These are phyloP conservation scores for Strigamia transsilvanica DNA, from an alignment of 2,888 invertebrate genomes.

Conservation along the genomic window DNA sequence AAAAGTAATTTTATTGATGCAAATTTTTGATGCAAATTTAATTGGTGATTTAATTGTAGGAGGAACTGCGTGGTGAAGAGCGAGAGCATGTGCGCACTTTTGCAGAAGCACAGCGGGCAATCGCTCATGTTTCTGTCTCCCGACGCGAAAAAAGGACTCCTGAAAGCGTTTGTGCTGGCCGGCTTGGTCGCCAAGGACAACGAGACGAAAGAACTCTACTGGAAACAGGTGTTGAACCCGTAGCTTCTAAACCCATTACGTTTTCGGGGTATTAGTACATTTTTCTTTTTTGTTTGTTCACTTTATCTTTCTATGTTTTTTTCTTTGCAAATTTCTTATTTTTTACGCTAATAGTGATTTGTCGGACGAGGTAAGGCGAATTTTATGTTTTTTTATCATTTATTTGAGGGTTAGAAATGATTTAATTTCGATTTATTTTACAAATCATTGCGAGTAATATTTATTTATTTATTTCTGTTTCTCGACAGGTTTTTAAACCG, in stretches of 20 bases:
- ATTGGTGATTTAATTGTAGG: slow-evolving; percentile 62
- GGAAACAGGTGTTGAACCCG: slow-evolving; percentile 59
- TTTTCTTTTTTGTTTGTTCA: not conserved
- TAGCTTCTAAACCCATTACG: not conserved
- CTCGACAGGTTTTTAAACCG: slow-evolving; percentile 67
- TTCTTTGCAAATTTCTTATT: slow-evolving; percentile 12
- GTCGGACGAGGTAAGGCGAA: not conserved
- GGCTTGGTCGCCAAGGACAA: slow-evolving; percentile 66
- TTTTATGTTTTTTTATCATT: not conserved
- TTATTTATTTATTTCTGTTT: slow-evolving; percentile 3
- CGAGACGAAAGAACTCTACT: slow-evolving; percentile 60
- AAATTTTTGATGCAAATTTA: not conserved
- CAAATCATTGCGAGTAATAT: not conserved
- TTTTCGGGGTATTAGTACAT: not conserved
- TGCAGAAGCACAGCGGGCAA: slow-evolving; percentile 68
- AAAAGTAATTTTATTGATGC: slow-evolving; percentile 65
- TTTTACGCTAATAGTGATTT: not conserved
- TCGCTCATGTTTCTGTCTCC: slow-evolving; percentile 69
- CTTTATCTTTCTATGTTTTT: not conserved
- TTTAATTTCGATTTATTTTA: not conserved
- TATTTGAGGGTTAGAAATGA: not conserved
- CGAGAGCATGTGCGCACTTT: slow-evolving; percentile 69
- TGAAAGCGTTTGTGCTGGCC: slow-evolving; percentile 76
- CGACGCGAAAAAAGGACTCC: slow-evolving; percentile 73
- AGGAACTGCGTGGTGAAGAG: slow-evolving; percentile 69